These are phyloP conservation scores for Halocaridina rubra DNA, from an alignment of 2,888 invertebrate genomes.

Conservation along the genomic window DNA sequence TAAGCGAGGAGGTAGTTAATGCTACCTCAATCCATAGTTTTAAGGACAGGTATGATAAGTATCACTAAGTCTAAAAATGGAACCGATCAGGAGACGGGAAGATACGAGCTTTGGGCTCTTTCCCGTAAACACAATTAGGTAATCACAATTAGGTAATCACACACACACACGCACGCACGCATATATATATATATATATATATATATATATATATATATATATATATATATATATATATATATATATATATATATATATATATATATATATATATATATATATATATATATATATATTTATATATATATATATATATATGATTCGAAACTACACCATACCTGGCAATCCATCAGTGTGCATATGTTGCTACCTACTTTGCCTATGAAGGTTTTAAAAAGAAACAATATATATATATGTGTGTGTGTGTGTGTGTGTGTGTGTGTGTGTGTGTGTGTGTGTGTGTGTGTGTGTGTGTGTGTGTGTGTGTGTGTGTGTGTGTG, in stretches of 20 bases:
- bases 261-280: not conserved
- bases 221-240: not conserved
- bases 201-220: not conserved
- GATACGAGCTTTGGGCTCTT: no score
- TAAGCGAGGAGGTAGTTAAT: no score
- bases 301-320: not conserved
- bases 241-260: not conserved
- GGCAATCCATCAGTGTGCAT: no score
- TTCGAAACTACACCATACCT: no score
- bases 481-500: not conserved
- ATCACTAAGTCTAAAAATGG: no score
- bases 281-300: not conserved
- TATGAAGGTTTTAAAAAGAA: not conserved
- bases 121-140: no score
- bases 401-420: conserved; percentile 1
- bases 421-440: conserved; percentile 8
- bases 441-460: no score
- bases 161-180: not conserved
- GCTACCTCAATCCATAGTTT: no score
- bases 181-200: not conserved
- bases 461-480: not conserved
- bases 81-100: no score
- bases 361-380: no score
- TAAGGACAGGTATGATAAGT: no score
- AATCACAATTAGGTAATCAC: no score